phyloP scores from a whole-genome alignment of 2,797 vertebrate genomes.

The Chelonia mydas region DNA sequence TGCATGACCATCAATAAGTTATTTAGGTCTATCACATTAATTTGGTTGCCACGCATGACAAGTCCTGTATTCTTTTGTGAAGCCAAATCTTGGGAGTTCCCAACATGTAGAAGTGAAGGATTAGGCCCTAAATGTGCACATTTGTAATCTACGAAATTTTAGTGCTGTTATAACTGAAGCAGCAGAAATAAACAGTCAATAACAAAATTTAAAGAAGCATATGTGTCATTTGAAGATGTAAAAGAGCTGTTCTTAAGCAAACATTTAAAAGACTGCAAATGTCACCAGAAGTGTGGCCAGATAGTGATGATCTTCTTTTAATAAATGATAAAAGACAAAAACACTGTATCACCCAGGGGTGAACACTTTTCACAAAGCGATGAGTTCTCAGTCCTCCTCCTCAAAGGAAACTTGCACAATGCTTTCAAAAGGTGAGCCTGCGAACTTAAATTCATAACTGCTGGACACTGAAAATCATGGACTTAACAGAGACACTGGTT shows the following conservation, averaged over 20 bases:
- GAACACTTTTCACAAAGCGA: too few relatives aligned
- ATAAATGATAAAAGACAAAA: too few relatives aligned
- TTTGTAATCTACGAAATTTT: background rate
- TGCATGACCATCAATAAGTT: background rate
- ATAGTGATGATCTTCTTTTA: background rate
- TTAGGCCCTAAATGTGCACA: background rate
- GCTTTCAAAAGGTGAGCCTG: too few relatives aligned
- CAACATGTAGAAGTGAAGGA: background rate
- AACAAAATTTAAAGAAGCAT: too few relatives aligned
- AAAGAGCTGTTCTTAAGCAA: slow-evolving; percentile 22
- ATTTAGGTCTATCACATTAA: background rate
- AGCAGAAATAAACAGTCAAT: background rate
- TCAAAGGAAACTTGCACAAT: too few relatives aligned
- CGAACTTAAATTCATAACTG: too few relatives aligned
- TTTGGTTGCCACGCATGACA: background rate
- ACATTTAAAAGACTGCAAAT: slow-evolving; percentile 14
- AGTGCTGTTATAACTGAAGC: background rate
- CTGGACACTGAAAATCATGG: too few relatives aligned
- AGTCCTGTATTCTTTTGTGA: background rate
- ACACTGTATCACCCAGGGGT: too few relatives aligned
- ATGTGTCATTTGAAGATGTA: background rate
- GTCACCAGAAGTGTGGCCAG: background rate
- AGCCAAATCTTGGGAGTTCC: background rate
- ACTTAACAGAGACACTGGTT: too few relatives aligned
- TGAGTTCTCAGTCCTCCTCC: too few relatives aligned